Evolutionary conservation across 2,888 invertebrate genomes (phyloP), one percentile per base, ranked within the genome.

Genomic region (Leucoma salicis): DNA sequence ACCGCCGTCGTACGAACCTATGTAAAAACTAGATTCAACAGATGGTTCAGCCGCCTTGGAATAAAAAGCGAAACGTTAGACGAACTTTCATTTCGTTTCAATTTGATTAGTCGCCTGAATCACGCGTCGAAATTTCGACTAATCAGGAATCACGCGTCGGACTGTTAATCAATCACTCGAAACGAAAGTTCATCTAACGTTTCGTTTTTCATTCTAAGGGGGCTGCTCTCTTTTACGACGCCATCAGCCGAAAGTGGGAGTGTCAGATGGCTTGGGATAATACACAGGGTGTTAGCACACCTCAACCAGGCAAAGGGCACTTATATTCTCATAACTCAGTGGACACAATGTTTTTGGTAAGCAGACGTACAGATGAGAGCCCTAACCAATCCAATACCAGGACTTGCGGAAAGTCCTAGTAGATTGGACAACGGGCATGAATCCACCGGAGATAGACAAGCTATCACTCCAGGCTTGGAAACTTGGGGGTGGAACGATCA

Each of bases 321-420:
- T 1, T 49, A 45, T 14, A 31, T 49, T 0, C 21, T 49, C 6
- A 34, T 49, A 25, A 40, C 34, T n/a, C 14, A 28, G 3, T 49
- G 44, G 48, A 18, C 25, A 1, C 31, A 49, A 15, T 38, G 24
- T 7, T 43, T 38, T 13, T 54, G 57, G 54, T 33, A 25, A 13
- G 8, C 39, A 3, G 39, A 34, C 14, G 14, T 39, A 5, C 3
- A 7, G 12, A 28, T 18, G 13, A 14, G 29, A 21, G 21, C 29
- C 8, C 4, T 25, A 10, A 2, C 7, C 10, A n/a, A 10, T 2
- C 25, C 25, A 25, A n/a, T 25, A 8, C 10, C n/a, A n/a, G n/a
- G 6, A 16, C 16, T 6, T 16, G 16, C 16, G 16, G 6, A 6
- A 16, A 4, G 16, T 16, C 3, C 6, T 16, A 6, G 16, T 16